Base-by-base conservation (phyloP, 2,888 invertebrate genomes). In the Drosophila kuntzei region DNA sequence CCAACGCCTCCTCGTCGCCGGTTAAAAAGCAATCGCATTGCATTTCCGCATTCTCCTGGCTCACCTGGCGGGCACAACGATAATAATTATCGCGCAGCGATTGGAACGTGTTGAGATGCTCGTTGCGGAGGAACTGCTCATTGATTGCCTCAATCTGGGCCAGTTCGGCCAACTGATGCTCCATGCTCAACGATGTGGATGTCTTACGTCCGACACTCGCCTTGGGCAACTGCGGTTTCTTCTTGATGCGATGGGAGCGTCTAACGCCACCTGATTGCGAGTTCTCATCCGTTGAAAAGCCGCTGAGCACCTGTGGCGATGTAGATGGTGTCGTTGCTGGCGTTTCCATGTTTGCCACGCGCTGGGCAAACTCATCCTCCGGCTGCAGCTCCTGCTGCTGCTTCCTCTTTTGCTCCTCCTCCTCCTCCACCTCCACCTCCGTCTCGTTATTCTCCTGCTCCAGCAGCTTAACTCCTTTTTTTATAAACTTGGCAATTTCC, bases 21-120 rank as follows among this genome's bases (percentile, higher is more conserved):
- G 96, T 96, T 72, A 98, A 94, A 88, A 96, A 96, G 92, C 99
- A 99, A 92, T 99, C 98, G 92, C 99, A 99, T 32, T 96, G 95
- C 98, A 99, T 98, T 81, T 97, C 95, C 80, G 96, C 96, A 0
- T 97, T 97, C 91, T 98, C 98, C 90, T 96, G 97, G 91, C 97
- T 97, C 55, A 95, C 95, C 91, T 96, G 96, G 91, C 97, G 94
- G 80, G 97, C 97, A 90, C 94, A 94, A 68, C 96, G 94, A 93
- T 98, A 98, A 72, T 96, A 94, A 93, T 98, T 98, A 90, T 98
- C 98, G 59, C 95, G 95, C 54, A 98, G 94, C 85, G 95, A 94
- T 65, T 96, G 95, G 92, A 96, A 98, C 80, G 95, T 95, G 68
- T 95, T 95, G 77, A 97, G 93, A 0, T 91, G 84, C 46, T 91